Evolutionary conservation across 2,113 vertebrate genomes (phyloP).

Genomic region (Phylloscopus trochiloides): DNA sequence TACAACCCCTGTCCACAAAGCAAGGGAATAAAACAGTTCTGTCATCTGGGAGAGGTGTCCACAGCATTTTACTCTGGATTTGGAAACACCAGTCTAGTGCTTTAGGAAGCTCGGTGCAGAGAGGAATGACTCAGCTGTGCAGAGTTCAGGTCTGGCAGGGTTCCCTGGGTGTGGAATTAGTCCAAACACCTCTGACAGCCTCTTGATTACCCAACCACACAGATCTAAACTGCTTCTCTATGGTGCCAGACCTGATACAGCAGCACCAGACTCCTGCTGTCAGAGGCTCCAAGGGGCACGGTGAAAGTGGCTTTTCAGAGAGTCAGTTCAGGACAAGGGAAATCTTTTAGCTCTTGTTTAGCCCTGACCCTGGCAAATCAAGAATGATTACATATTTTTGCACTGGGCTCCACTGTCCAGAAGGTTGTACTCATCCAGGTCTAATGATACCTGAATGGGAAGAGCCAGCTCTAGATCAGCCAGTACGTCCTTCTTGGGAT

Average conservation of each 20-base stretch:
- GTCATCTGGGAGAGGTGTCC: neutral
- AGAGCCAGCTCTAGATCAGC: neutral
- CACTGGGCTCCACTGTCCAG: neutral
- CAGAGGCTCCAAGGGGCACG: neutral
- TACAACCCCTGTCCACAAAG: neutral
- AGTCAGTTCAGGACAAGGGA: neutral
- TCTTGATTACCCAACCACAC: neutral
- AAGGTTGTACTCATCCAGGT: neutral
- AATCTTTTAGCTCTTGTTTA: neutral
- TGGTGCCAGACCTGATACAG: neutral
- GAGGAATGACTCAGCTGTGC: neutral
- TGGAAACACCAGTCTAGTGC: neutral
- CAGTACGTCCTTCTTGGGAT: neutral
- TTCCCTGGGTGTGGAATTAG: neutral
- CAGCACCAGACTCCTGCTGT: neutral
- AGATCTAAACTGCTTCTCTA: neutral
- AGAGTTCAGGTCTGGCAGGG: neutral
- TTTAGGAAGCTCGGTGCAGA: neutral
- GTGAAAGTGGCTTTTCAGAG: neutral
- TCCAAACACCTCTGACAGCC: neutral
- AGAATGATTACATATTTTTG: neutral
- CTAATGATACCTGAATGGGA: neutral
- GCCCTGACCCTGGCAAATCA: neutral
- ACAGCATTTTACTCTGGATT: neutral
- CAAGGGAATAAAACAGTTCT: neutral